Conservation (phyloP, 2,113 vertebrate species). For the Mobula birostris region DNA sequence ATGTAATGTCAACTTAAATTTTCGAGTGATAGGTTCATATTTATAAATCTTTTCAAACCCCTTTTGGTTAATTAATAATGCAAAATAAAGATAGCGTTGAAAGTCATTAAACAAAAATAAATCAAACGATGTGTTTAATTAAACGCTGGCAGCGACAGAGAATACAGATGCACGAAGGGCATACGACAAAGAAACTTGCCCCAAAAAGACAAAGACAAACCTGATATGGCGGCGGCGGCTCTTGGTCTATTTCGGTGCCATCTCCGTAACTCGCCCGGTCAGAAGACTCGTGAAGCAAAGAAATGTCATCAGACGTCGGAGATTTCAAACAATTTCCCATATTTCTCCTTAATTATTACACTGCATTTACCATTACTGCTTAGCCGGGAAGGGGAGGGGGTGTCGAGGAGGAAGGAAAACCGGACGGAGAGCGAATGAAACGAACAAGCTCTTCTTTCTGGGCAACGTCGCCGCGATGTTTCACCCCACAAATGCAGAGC, state of each 20-base stretch:
- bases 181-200: constrained; percentile 8
- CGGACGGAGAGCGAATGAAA: not conserved
- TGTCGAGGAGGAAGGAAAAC: not conserved
- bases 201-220: constrained; percentile 51
- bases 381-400: constrained; percentile 39
- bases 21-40: not conserved
- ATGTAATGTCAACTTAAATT: not conserved
- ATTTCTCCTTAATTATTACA: constrained; percentile 47
- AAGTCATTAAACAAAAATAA: too few relatives aligned
- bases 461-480: not conserved
- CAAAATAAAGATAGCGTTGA: not conserved
- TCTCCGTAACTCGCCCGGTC: constrained; percentile 89
- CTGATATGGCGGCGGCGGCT: constrained; percentile 94
- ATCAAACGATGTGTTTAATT: too few relatives aligned
- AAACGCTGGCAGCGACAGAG: too few relatives aligned
- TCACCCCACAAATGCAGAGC: not conserved
- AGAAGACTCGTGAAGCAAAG: constrained; percentile 88
- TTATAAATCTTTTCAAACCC: not conserved
- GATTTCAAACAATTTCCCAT: constrained; percentile 97
- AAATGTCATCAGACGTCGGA: constrained; percentile 94
- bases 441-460: not conserved
- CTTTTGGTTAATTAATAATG: not conserved
- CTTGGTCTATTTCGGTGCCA: constrained; percentile 78
- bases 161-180: not conserved
- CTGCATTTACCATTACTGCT: constrained; percentile 20